These are phyloP conservation scores for Oreonectes daqikongensis DNA, from an alignment of 2,797 vertebrate species.

Conservation along the genomic window DNA sequence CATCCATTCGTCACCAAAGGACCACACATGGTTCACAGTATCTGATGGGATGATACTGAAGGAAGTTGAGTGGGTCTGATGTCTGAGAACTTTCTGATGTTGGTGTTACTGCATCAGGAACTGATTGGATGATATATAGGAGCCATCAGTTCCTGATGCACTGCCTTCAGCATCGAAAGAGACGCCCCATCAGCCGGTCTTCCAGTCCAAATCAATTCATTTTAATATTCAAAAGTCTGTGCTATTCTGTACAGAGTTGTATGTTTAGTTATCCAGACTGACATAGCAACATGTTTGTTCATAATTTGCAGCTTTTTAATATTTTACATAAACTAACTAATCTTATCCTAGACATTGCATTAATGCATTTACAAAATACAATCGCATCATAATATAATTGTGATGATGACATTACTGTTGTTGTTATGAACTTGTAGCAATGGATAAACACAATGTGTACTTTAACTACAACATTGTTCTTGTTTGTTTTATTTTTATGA, in stretches of 20 bases:
- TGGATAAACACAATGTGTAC: not conserved
- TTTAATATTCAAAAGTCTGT: not conserved
- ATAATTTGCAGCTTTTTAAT: not conserved
- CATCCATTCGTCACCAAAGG: not conserved
- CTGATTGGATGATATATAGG: conserved; percentile 93
- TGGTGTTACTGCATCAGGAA: conserved; percentile 99
- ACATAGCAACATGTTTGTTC: not conserved
- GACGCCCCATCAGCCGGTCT: conserved; percentile 61
- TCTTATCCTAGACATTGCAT: not conserved
- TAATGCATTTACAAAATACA: not conserved
- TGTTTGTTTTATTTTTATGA: not conserved
- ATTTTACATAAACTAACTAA: not conserved
- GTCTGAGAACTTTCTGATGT: conserved; percentile 84
- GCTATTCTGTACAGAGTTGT: not conserved
- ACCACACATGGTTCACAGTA: not conserved
- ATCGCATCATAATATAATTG: not conserved
- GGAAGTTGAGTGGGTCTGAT: not conserved
- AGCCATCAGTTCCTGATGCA: conserved; percentile 99
- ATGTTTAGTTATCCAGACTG: not conserved
- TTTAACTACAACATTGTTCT: not conserved
- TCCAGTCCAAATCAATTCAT: not conserved
- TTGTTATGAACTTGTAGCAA: not conserved
- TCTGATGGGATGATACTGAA: not conserved
- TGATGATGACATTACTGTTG: not conserved
- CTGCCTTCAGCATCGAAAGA: conserved; percentile 96